These are phyloP conservation scores for Netelia virgata DNA, from an alignment of 2,888 invertebrate genomes.

Conservation along the genomic window DNA sequence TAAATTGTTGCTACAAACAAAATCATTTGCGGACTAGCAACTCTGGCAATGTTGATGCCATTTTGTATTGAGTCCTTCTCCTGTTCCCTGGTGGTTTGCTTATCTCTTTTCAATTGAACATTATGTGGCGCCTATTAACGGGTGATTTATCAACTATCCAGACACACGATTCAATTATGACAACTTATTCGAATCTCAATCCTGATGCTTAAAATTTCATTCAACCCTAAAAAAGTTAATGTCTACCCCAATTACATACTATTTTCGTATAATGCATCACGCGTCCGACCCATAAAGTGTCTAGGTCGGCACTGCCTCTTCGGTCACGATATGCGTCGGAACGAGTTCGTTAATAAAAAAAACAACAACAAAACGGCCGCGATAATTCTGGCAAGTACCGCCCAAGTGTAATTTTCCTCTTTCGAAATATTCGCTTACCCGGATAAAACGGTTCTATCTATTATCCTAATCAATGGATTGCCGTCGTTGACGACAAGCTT, in stretches of 20 bases:
- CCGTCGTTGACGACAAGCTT: not conserved
- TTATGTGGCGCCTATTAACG: not conserved
- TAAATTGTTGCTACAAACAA: constrained; percentile 10
- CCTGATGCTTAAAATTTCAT: not conserved
- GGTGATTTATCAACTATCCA: not conserved
- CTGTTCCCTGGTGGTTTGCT: not conserved
- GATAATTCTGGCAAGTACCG: constrained; percentile 9
- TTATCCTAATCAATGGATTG: not conserved
- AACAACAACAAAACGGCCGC: constrained; percentile 11
- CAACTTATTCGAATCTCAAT: not conserved
- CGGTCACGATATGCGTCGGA: not conserved
- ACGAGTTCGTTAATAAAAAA: not conserved
- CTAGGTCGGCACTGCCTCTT: not conserved
- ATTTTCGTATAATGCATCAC: not conserved
- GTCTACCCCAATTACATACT: constrained; percentile 15
- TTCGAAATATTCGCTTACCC: constrained; percentile 32
- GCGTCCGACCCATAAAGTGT: constrained; percentile 8
- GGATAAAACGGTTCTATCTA: not conserved
- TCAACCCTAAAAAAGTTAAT: not conserved
- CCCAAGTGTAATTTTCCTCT: not conserved
- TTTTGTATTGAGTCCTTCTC: not conserved
- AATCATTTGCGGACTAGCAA: not conserved
- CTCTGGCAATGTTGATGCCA: not conserved
- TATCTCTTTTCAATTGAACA: not conserved
- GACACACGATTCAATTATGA: not conserved